Evolutionary conservation across 2,888 invertebrate genomes (phyloP).

Genomic region (Malthinus flaveolus): DNA sequence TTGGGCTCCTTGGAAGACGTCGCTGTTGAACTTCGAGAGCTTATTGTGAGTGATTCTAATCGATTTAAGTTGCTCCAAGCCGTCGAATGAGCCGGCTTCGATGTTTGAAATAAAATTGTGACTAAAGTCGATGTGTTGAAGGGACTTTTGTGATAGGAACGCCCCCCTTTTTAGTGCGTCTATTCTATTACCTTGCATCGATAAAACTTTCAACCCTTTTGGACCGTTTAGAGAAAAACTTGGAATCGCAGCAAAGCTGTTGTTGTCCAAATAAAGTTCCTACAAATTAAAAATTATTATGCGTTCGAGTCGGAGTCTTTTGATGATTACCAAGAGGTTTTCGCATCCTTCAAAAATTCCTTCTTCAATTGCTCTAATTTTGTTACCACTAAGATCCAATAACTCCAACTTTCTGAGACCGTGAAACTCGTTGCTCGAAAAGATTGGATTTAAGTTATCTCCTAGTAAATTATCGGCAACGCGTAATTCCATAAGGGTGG

Average conservation of each 20-base stretch:
- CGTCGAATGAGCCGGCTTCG: constrained; percentile 75
- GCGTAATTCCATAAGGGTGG: constrained; percentile 69
- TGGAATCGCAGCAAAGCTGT: constrained; percentile 76
- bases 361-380: constrained; percentile 80
- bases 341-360: constrained; percentile 83
- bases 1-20: constrained; percentile 77
- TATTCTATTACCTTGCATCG: constrained; percentile 79
- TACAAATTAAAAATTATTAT: constrained; percentile 51
- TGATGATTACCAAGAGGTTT: constrained; percentile 64
- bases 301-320: background rate
- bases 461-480: constrained; percentile 84
- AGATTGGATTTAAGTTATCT: constrained; percentile 88
- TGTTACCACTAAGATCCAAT: constrained; percentile 80
- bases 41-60: constrained; percentile 79
- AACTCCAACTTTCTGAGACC: constrained; percentile 71
- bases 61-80: constrained; percentile 66
- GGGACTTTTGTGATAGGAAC: constrained; percentile 68
- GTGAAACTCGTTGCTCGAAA: constrained; percentile 83
- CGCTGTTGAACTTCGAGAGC: constrained; percentile 79
- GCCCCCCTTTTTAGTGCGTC: constrained; percentile 69
- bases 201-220: constrained; percentile 69
- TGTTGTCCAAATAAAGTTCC: constrained; percentile 80
- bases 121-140: constrained; percentile 79
- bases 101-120: constrained; percentile 75
- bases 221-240: constrained; percentile 82